Percentiles rank a stretch among this genome's conserved stretches.
Evolutionary conservation across 2,888 invertebrate genomes (phyloP).

Genomic region (Rutpela maculata): DNA sequence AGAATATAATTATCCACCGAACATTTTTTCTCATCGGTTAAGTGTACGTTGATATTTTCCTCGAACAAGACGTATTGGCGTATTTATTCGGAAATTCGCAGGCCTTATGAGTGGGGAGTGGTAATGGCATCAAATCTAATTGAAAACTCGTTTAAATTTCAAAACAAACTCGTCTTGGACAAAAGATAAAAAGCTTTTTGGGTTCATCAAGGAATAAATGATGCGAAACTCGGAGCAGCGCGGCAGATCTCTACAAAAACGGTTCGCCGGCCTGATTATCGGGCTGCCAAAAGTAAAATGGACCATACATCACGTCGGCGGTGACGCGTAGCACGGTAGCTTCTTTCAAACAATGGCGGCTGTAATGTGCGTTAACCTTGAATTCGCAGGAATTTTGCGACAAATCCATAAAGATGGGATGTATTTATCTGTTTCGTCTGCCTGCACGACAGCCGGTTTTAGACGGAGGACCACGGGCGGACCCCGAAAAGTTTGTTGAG

Average conservation of each 20-base stretch:
- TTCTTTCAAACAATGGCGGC: slow-evolving; percentile 55
- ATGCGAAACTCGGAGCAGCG: slow-evolving; percentile 40
- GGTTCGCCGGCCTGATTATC: slow-evolving; percentile 38
- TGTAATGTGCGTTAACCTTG: slow-evolving; percentile 63
- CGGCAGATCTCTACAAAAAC: slow-evolving; percentile 35
- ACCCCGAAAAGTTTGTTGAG: background rate
- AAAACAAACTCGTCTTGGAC: slow-evolving; percentile 23
- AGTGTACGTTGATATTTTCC: no score
- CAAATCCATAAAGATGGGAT: slow-evolving; percentile 59
- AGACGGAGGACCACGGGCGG: slow-evolving; percentile 29
- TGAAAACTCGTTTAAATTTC: slow-evolving; percentile 26
- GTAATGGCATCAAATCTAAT: slow-evolving; percentile 27
- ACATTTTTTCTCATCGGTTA: no score
- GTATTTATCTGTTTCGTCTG: slow-evolving; percentile 70
- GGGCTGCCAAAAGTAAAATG: slow-evolving; percentile 46
- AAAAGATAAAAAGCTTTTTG: slow-evolving; percentile 36
- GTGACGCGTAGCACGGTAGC: slow-evolving; percentile 53
- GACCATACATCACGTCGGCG: slow-evolving; percentile 55
- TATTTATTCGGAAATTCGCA: background rate
- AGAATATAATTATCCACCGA: no score
- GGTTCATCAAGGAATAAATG: slow-evolving; percentile 41
- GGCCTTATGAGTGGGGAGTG: slow-evolving; percentile 14
- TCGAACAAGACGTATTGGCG: no score
- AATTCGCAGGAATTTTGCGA: slow-evolving; percentile 58
- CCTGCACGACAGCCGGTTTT: slow-evolving; percentile 59